A percentile compares a stretch with the other conserved stretches of the same genome.
phyloP scores from a whole-genome alignment of 2,113 vertebrate genomes.

The Brachyhypopomus gauderio region DNA sequence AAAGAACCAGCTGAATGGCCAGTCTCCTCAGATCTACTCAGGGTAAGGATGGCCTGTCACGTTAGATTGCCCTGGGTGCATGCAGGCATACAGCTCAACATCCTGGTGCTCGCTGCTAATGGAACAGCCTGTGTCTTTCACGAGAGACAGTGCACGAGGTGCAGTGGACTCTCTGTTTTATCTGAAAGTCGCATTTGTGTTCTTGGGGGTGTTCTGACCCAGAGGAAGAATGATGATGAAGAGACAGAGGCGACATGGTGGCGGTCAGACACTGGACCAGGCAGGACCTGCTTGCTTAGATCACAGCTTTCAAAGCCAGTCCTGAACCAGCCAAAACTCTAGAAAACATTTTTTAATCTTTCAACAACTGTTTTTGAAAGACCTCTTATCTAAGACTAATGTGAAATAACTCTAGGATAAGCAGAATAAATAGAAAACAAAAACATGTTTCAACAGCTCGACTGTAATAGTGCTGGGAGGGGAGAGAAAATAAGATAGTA shows the following conservation, averaged over 20 bases:
- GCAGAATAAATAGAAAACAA: neutral
- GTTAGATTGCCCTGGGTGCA: neutral
- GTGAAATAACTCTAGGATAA: neutral
- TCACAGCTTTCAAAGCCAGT: too few relatives aligned
- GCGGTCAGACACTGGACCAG: too few relatives aligned
- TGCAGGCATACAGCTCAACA: neutral
- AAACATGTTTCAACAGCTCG: neutral
- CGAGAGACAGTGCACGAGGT: too few relatives aligned
- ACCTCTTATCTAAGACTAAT: neutral
- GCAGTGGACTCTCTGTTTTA: too few relatives aligned
- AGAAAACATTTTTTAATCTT: neutral
- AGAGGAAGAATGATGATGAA: too few relatives aligned
- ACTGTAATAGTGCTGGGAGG: neutral
- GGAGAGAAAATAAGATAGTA: neutral
- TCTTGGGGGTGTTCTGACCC: too few relatives aligned
- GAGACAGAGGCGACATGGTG: too few relatives aligned
- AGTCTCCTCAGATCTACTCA: neutral
- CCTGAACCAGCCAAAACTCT: neutral
- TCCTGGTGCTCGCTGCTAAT: too few relatives aligned
- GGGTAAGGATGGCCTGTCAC: conserved; percentile 6
- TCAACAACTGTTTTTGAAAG: neutral
- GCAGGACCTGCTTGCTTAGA: too few relatives aligned
- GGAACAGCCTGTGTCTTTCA: too few relatives aligned
- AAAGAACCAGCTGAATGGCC: neutral
- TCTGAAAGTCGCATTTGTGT: too few relatives aligned